Evolutionary conservation across 30 jellyfish, hydroid and myxozoan species (phyloP).

Genomic region (Rhopilema esculentum): DNA sequence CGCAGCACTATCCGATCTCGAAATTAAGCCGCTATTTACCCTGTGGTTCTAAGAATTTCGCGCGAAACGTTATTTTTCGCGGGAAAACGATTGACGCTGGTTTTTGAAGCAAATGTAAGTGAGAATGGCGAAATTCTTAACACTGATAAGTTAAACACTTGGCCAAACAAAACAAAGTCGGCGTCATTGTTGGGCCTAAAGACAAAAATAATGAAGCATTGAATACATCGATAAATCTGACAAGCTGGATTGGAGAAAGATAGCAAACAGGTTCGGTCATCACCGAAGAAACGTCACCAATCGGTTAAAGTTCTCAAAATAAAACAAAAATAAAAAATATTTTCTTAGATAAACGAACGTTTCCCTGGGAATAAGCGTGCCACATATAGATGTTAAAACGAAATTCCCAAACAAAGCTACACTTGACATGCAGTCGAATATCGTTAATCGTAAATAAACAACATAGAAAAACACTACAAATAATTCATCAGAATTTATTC

Average conservation of each 20-base stretch:
- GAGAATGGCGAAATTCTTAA: neutral
- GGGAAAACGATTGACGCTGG: neutral
- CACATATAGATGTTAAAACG: neutral
- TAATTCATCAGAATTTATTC: no score
- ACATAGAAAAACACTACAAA: no score
- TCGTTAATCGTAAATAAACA: no score
- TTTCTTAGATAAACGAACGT: no score
- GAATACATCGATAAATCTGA: neutral
- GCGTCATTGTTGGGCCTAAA: neutral
- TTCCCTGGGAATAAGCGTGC: neutral
- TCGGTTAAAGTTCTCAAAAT: no score
- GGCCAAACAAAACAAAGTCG: neutral
- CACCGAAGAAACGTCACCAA: no score
- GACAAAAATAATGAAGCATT: neutral
- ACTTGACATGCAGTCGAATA: neutral
- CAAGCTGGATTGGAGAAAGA: neutral
- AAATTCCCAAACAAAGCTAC: neutral
- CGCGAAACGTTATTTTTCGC: neutral
- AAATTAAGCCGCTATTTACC: neutral
- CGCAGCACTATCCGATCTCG: neutral
- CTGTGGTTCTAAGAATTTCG: neutral
- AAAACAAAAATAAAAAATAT: no score
- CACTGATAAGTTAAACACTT: neutral
- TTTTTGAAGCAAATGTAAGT: neutral
- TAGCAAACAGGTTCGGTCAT: no score